Conservation (phyloP, 1,140 invertebrate genomes). For the Phymorhynchus buccinoides region DNA sequence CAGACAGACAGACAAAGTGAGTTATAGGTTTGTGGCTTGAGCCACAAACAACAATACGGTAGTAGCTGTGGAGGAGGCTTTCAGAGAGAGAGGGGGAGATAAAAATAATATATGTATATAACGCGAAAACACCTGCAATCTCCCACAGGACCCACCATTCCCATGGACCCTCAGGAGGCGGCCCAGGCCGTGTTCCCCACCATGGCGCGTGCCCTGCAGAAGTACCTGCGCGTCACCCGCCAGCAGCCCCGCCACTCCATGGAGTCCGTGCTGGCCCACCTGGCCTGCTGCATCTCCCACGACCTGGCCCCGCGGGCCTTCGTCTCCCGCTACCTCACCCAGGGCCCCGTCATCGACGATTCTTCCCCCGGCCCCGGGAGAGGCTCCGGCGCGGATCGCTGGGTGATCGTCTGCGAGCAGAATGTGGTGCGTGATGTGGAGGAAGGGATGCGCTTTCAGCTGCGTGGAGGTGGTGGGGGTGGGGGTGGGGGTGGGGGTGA, state of each 20-base stretch:
- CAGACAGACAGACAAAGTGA: too few relatives aligned
- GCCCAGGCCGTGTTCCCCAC: slow-evolving; percentile 97
- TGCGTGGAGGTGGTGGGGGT: slow-evolving; percentile 86
- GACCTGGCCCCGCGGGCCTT: slow-evolving; percentile 94
- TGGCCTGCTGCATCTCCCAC: slow-evolving; percentile 91
- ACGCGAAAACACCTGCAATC: too few relatives aligned
- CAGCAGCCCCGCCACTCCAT: slow-evolving; percentile 96
- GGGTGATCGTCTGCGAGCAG: slow-evolving; percentile 94
- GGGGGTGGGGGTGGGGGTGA: too few relatives aligned
- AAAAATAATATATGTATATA: too few relatives aligned
- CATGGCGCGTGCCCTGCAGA: slow-evolving; percentile 94
- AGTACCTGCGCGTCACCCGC: slow-evolving; percentile 93
- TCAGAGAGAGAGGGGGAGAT: too few relatives aligned
- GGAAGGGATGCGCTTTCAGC: slow-evolving; percentile 87
- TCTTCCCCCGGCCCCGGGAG: too few relatives aligned
- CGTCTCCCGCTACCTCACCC: slow-evolving; percentile 79
- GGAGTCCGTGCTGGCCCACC: slow-evolving; percentile 89
- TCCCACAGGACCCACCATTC: slow-evolving; percentile 76
- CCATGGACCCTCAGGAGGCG: slow-evolving; percentile 94
- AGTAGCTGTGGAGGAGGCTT: too few relatives aligned
- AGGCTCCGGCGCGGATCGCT: slow-evolving; percentile 76
- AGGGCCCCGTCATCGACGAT: slow-evolving; percentile 73
- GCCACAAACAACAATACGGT: too few relatives aligned
- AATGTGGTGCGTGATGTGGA: slow-evolving; percentile 86
- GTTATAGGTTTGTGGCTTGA: too few relatives aligned